phyloP scores from a whole-genome alignment of 2,797 vertebrate genomes.

The Peromyscus attwateri region DNA sequence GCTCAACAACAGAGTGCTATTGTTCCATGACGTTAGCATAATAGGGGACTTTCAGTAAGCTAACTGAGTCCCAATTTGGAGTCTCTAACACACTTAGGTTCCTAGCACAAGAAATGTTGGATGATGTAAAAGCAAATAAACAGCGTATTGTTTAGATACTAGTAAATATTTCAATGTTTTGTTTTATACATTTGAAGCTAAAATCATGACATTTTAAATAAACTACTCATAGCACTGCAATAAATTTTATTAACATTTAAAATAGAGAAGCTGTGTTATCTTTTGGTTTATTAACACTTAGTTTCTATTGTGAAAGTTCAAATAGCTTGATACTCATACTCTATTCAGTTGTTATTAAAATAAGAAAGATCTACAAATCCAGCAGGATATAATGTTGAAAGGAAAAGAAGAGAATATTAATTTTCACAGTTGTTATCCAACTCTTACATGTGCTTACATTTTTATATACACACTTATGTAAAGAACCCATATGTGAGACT shows the following conservation, averaged over 20 bases:
- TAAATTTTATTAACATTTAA: constrained; percentile 45
- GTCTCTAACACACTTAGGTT: neutral
- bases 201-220: constrained; percentile 55
- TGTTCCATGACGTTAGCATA: constrained; percentile 59
- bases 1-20: constrained; percentile 56
- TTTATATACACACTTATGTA: neutral
- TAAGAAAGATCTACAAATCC: neutral
- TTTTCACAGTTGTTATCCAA: neutral
- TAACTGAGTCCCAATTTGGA: constrained; percentile 60
- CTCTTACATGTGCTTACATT: neutral
- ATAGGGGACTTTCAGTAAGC: constrained; percentile 26
- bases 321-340: neutral
- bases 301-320: constrained; percentile 12
- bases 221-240: constrained; percentile 49
- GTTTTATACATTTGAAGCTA: neutral
- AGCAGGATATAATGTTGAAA: neutral
- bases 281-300: neutral
- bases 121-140: constrained; percentile 1
- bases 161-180: constrained; percentile 58
- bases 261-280: neutral
- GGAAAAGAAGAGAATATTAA: neutral
- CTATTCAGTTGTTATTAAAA: constrained; percentile 46
- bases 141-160: constrained; percentile 39
- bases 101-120: constrained; percentile 9
- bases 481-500: neutral